Evolutionary conservation across 1,140 invertebrate species (phyloP), one percentile per base, ranked within the genome.

Genomic region (Vollenhovia emeryi): DNA sequence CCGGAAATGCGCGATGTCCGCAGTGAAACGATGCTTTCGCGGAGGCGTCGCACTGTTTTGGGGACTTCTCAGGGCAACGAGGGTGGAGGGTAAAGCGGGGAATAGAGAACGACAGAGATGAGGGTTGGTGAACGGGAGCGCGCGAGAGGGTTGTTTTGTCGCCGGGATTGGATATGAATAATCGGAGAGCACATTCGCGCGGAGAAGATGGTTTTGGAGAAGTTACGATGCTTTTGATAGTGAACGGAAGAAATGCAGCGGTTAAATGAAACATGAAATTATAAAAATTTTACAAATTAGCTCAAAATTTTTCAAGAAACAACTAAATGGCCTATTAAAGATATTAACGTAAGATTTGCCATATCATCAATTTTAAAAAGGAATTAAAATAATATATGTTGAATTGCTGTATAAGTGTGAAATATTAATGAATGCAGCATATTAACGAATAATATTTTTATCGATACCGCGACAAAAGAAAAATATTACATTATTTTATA

Each of bases 1-100:
- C n/a, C 87, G 88, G 89, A 91, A 88, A 88, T 52, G 45, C 84
- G 68, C 85, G 90, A 92, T n/a, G 45, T 30, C 8, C 15, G 13
- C 30, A 60, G 40, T 83, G 80, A 90, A 84, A 82, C 24, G 43
- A 82, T 48, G n/a, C n/a, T 48, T 62, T 74, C 21, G 5, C 7
- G 13, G 50, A 73, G 48, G 27, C 36, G 27, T 82, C 76, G 48
- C 45, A 33, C 45, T 52, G 30, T 79, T 79, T 79, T 79, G 15
- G 40, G 13, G 7, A 66, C 8, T 78, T 78, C 48, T 78, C 43
- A 7, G 30, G n/a, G 9, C 8, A 13, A 30, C 1, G 9, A 21
- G 11, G 50, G 15, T 15, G 18, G 3, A 18, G 18, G 50, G 8
- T 1, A 8, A 7, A 3, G 3, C 9, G 21, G 24, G 66, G 30